Evolutionary conservation across 2,888 invertebrate genomes (phyloP).

Genomic region (Acleris cristana): DNA sequence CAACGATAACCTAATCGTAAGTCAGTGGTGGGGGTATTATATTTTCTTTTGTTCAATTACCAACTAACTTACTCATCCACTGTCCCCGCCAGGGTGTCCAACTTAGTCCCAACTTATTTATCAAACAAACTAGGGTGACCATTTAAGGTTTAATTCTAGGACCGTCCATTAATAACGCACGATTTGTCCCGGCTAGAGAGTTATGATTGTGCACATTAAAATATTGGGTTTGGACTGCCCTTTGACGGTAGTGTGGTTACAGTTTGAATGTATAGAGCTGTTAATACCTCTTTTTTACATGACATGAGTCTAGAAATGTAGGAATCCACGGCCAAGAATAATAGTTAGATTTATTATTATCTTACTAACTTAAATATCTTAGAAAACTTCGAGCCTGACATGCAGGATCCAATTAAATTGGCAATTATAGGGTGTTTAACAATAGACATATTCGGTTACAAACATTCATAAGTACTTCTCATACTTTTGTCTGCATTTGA

Average conservation of each 20-base stretch:
- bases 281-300: conserved; percentile 28
- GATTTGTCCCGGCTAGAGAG: conserved; percentile 23
- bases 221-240: conserved; percentile 30
- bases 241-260: conserved; percentile 40
- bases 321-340: too few relatives aligned
- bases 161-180: conserved; percentile 32
- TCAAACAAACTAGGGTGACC: conserved; percentile 20
- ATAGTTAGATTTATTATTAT: too few relatives aligned
- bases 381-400: too few relatives aligned
- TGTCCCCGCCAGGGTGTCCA: not conserved
- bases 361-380: too few relatives aligned
- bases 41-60: not conserved
- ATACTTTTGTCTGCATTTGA: too few relatives aligned
- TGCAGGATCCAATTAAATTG: too few relatives aligned
- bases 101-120: conserved; percentile 14
- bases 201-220: conserved; percentile 30
- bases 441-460: too few relatives aligned
- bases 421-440: too few relatives aligned
- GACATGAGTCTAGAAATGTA: too few relatives aligned
- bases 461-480: too few relatives aligned
- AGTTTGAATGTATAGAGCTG: conserved; percentile 42
- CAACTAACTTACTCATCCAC: not conserved
- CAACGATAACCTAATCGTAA: too few relatives aligned
- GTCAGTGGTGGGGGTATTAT: too few relatives aligned
- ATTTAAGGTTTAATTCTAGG: conserved; percentile 23